A percentile compares a stretch with the other conserved stretches of the same genome.
Conservation (phyloP, 2,113 vertebrate genomes). For the Stegastes partitus region DNA sequence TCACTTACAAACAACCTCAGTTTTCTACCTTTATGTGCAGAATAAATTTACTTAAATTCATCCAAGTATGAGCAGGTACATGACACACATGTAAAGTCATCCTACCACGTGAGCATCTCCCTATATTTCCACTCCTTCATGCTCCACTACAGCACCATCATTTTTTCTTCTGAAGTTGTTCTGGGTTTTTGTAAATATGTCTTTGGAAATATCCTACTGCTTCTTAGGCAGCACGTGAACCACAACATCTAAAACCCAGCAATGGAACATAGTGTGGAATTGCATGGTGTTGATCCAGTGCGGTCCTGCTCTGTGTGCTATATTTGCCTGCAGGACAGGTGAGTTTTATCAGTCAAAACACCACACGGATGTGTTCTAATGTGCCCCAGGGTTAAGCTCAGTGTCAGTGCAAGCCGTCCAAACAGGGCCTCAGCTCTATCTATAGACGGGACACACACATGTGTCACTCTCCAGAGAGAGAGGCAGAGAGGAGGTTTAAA, state of each 20-base stretch:
- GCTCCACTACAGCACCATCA: background rate
- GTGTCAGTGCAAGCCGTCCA: slow-evolving; percentile 25
- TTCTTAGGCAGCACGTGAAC: background rate
- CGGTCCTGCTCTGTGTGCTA: background rate
- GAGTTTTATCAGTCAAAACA: slow-evolving; percentile 33
- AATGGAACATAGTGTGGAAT: background rate
- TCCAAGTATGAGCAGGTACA: no score
- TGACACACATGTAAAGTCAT: no score
- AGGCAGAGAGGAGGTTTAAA: slow-evolving; percentile 62
- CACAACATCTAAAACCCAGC: background rate
- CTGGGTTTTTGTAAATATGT: background rate
- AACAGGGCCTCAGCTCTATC: slow-evolving; percentile 61
- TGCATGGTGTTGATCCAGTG: no score
- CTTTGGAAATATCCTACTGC: background rate
- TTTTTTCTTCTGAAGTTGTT: no score
- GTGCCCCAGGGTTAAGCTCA: slow-evolving; percentile 21
- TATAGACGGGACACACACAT: slow-evolving; percentile 64
- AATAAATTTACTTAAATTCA: no score
- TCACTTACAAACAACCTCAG: no score
- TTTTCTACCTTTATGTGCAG: no score
- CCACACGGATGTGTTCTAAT: slow-evolving; percentile 28
- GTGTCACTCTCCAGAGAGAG: slow-evolving; percentile 48
- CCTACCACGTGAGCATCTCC: no score
- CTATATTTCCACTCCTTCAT: background rate
- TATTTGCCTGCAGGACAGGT: slow-evolving; percentile 46